Evolutionary conservation across 2,113 vertebrate genomes (phyloP).

Genomic region (Pyxicephalus adspersus): DNA sequence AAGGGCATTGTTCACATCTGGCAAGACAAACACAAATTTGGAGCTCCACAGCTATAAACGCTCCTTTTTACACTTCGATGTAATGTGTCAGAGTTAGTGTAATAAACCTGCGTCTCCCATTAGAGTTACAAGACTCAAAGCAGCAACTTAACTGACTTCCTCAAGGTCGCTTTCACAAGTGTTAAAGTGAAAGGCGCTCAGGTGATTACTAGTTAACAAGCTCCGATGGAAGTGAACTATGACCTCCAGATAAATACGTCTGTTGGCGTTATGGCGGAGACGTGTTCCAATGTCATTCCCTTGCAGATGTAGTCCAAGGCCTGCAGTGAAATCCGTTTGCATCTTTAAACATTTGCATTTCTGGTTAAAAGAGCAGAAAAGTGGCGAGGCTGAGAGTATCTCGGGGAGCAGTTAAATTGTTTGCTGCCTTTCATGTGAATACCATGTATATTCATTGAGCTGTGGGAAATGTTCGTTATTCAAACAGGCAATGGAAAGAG

Average conservation of each 20-base stretch:
- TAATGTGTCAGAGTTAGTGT: constrained; percentile 11
- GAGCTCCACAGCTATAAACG: constrained; percentile 15
- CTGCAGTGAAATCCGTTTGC: constrained; percentile 18
- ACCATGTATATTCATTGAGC: constrained; percentile 55
- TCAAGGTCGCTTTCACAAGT: constrained; percentile 36
- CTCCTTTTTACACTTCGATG: constrained; percentile 3
- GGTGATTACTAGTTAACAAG: constrained; percentile 56
- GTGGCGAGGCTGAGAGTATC: constrained; percentile 37
- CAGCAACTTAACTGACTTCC: constrained; percentile 37
- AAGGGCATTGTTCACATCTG: constrained; percentile 30
- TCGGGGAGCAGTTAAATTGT: constrained; percentile 52
- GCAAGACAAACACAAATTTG: not conserved
- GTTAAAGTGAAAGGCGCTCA: constrained; percentile 26
- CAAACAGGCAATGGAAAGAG: constrained; percentile 47
- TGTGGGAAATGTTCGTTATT: constrained; percentile 55
- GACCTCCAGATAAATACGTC: constrained; percentile 49
- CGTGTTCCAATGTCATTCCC: constrained; percentile 27
- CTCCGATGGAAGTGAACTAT: constrained; percentile 39
- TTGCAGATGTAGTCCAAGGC: constrained; percentile 32
- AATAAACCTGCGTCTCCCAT: constrained; percentile 27
- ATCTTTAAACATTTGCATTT: constrained; percentile 53
- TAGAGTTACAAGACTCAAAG: not conserved
- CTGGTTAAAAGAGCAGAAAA: constrained; percentile 32
- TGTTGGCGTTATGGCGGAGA: constrained; percentile 26
- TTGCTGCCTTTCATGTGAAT: constrained; percentile 50